A percentile compares a stretch with the other conserved stretches of the same genome.
Conservation (phyloP, 2,888 invertebrate genomes). For the Coleophora deauratella region DNA sequence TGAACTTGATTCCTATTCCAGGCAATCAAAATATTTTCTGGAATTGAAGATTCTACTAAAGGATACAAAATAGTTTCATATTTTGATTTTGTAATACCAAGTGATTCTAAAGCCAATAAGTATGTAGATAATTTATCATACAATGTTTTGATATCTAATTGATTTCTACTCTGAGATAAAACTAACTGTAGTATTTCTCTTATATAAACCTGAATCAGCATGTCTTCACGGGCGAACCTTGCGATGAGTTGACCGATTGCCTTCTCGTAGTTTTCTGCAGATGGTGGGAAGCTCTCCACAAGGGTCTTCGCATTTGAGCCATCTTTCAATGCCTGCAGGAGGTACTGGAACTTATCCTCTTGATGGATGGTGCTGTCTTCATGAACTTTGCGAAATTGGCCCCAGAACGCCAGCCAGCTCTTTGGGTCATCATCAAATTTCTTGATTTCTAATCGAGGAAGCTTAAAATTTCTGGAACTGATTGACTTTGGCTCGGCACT, state of each 20-base stretch:
- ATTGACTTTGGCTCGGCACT: no score
- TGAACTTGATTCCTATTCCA: no score
- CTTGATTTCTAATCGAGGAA: constrained; percentile 15
- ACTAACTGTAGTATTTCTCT: no score
- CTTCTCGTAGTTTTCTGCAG: not conserved
- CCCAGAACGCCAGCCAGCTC: not conserved
- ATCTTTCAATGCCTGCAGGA: not conserved
- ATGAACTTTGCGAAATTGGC: not conserved
- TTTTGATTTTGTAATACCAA: no score
- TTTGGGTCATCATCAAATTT: constrained; percentile 2
- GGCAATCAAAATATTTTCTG: no score
- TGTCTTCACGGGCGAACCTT: not conserved
- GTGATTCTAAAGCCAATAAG: no score
- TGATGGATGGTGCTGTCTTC: not conserved
- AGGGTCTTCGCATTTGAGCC: not conserved
- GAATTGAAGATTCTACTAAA: no score
- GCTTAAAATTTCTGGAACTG: constrained; percentile 34
- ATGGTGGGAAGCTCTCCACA: no score
- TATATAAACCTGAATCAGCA: no score
- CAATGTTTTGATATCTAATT: not conserved
- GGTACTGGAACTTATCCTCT: not conserved
- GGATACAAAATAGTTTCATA: no score
- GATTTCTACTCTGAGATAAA: no score
- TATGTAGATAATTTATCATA: no score
- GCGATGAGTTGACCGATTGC: not conserved